Conservation (phyloP, 1,140 invertebrate genomes). For the Eciton burchellii region DNA sequence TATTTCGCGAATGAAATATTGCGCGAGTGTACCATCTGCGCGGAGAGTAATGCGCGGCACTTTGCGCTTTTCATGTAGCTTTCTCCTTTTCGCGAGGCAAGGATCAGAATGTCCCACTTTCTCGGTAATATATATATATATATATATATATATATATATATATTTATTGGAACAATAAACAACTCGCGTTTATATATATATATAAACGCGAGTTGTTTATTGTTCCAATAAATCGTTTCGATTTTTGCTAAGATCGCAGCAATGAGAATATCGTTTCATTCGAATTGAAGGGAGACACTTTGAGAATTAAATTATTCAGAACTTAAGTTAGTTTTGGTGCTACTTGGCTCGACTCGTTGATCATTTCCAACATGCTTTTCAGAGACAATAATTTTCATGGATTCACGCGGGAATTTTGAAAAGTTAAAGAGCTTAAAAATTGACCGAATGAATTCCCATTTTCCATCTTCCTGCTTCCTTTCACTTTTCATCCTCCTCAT, state of each 20-base stretch:
- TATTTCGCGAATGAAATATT: conserved; percentile 57
- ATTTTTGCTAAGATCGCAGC: too few relatives aligned
- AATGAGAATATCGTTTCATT: neutral
- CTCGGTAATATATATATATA: conserved; percentile 18
- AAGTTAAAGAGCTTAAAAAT: neutral
- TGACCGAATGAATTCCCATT: neutral
- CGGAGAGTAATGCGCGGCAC: conserved; percentile 38
- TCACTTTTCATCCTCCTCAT: neutral
- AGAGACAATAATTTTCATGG: neutral
- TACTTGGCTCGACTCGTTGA: neutral
- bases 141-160: too few relatives aligned
- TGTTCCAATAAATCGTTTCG: neutral
- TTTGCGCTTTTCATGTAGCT: conserved; percentile 42
- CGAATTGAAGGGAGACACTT: neutral
- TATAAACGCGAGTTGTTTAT: conserved; percentile 5
- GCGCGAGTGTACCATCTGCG: conserved; percentile 61
- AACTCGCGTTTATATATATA: conserved; percentile 1
- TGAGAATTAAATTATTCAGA: neutral
- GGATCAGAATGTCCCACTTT: conserved; percentile 23
- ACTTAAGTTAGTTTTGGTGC: neutral
- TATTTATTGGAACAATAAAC: conserved; percentile 7
- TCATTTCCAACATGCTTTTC: neutral
- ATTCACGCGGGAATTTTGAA: neutral
- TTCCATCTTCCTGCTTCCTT: neutral
- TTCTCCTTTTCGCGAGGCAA: conserved; percentile 32